Percentiles rank a stretch among this genome's conserved stretches.
Evolutionary conservation across 1,140 invertebrate genomes (phyloP).

Genomic region (Orius laevigatus): DNA sequence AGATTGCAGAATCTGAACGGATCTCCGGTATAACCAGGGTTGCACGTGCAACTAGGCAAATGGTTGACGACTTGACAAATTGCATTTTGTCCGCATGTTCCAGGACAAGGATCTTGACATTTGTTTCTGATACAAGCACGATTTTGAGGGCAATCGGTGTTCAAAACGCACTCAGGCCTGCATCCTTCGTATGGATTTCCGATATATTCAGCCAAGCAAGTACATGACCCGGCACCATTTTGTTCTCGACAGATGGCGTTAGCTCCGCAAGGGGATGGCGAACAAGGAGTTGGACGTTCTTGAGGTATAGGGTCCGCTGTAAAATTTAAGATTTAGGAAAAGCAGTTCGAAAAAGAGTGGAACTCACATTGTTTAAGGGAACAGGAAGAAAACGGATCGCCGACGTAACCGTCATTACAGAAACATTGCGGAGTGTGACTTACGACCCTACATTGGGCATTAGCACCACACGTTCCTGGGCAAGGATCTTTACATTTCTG

Average conservation of each 20-base stretch:
- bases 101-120: slow-evolving; percentile 58
- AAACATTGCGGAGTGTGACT: slow-evolving; percentile 46
- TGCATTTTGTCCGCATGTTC: slow-evolving; percentile 54
- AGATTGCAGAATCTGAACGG: slow-evolving; percentile 45
- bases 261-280: slow-evolving; percentile 53
- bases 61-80: slow-evolving; percentile 60
- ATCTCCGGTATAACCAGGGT: slow-evolving; percentile 51
- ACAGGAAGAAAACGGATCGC: slow-evolving; percentile 47
- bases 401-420: slow-evolving; percentile 37
- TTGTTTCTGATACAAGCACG: slow-evolving; percentile 56
- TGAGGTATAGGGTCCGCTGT: slow-evolving; percentile 22
- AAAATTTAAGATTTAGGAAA: slow-evolving; percentile 17
- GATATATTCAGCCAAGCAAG: slow-evolving; percentile 50
- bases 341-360: slow-evolving; percentile 9
- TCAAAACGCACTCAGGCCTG: slow-evolving; percentile 52
- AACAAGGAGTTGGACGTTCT: slow-evolving; percentile 42
- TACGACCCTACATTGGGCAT: slow-evolving; percentile 46
- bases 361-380: slow-evolving; percentile 15
- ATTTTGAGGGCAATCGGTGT: slow-evolving; percentile 52
- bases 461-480: slow-evolving; percentile 40
- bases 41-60: slow-evolving; percentile 51
- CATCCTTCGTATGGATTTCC: slow-evolving; percentile 60
- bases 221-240: slow-evolving; percentile 46
- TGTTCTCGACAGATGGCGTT: slow-evolving; percentile 53
- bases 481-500: slow-evolving; percentile 53